A percentile compares a stretch with the other conserved stretches of the same genome.
phyloP scores from a whole-genome alignment of 1,140 invertebrate species.

The Drepana arcuata region DNA sequence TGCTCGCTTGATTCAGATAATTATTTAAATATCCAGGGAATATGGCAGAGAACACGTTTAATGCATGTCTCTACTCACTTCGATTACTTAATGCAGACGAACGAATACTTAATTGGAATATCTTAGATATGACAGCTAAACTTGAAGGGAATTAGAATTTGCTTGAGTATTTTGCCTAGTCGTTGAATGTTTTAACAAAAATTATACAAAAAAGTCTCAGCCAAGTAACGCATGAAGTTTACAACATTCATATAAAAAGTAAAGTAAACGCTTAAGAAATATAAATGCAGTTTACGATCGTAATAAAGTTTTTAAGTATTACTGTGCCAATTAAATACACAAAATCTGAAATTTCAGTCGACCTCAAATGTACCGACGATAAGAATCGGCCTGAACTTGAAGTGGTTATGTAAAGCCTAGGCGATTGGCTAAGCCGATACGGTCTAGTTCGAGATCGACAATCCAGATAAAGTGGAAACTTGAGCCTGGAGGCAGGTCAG shows the following conservation, averaged over 20 bases:
- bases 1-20: constrained; percentile 31
- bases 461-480: constrained; percentile 40
- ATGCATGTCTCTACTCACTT: constrained; percentile 8
- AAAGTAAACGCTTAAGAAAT: no score
- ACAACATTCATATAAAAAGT: not conserved
- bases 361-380: constrained; percentile 21
- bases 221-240: not conserved
- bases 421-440: constrained; percentile 17
- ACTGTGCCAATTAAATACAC: not conserved
- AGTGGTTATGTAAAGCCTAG: constrained; percentile 32
- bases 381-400: constrained; percentile 29
- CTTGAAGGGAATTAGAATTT: not conserved
- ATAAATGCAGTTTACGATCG: not conserved
- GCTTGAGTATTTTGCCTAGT: not conserved
- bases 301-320: not conserved
- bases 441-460: constrained; percentile 40
- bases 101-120: not conserved
- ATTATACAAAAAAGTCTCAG: not conserved
- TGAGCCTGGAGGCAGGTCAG: constrained; percentile 41
- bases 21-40: constrained; percentile 23
- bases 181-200: not conserved
- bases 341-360: constrained; percentile 7
- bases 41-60: constrained; percentile 15
- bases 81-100: constrained; percentile 7
- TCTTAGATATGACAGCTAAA: not conserved